These are phyloP conservation scores for Labrus mixtus DNA, from an alignment of 2,113 vertebrate genomes.

Conservation along the genomic window DNA sequence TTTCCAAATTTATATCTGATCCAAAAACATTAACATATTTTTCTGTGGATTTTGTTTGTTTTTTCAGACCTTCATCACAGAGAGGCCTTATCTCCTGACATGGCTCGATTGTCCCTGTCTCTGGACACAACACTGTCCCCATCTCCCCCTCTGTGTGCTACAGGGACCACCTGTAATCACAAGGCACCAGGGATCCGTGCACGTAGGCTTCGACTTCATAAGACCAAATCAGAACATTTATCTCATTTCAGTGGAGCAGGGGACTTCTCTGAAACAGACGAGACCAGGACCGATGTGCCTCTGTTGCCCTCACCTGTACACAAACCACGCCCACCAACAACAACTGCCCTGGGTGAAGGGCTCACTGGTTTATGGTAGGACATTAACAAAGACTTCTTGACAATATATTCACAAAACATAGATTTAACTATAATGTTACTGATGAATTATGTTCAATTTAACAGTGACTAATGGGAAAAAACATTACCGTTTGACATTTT, in stretches of 20 bases:
- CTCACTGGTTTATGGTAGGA: slow-evolving; percentile 59
- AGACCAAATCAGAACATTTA: slow-evolving; percentile 39
- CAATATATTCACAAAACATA: neutral
- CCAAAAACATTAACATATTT: neutral
- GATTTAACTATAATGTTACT: too few species aligned
- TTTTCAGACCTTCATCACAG: slow-evolving; percentile 50
- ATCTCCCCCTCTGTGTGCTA: slow-evolving; percentile 69
- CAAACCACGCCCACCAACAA: slow-evolving; percentile 45
- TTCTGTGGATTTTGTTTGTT: slow-evolving; percentile 8
- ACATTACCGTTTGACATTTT: too few species aligned
- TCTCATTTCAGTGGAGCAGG: slow-evolving; percentile 13
- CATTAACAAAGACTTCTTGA: neutral
- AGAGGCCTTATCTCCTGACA: slow-evolving; percentile 31
- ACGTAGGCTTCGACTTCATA: slow-evolving; percentile 74
- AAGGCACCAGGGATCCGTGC: slow-evolving; percentile 59
- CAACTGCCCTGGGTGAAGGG: neutral
- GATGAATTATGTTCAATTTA: too few species aligned
- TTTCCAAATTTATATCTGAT: too few species aligned
- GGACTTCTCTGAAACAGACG: slow-evolving; percentile 30
- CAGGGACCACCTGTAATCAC: slow-evolving; percentile 27
- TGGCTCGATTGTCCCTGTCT: slow-evolving; percentile 52
- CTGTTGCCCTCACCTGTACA: slow-evolving; percentile 4
- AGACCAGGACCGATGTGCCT: slow-evolving; percentile 1
- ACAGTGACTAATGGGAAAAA: too few species aligned
- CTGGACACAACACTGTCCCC: slow-evolving; percentile 78